phyloP scores from a whole-genome alignment of 2,797 vertebrate genomes.

The Mus spretus region DNA sequence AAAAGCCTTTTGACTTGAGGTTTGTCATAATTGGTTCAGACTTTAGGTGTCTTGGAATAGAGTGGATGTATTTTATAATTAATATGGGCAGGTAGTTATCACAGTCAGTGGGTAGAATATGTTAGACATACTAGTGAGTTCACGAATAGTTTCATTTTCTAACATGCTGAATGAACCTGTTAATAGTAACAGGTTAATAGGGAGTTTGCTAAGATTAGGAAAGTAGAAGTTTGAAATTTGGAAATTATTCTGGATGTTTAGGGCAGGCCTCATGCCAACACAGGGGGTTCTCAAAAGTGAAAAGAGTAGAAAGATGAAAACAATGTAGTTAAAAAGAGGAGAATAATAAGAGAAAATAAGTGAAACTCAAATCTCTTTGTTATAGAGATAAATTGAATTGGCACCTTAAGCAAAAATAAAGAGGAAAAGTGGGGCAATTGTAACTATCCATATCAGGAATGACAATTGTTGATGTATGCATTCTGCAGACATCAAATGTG shows the following conservation, averaged over 20 bases:
- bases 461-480: not conserved
- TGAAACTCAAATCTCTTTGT: not conserved
- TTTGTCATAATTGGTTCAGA: not conserved
- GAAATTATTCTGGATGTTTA: not conserved
- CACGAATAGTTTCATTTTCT: not conserved
- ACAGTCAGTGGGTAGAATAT: not conserved
- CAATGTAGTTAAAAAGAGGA: slow-evolving; percentile 2
- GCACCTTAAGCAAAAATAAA: slow-evolving; percentile 18
- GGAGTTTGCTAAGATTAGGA: not conserved
- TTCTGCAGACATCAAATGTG: not conserved
- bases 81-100: not conserved
- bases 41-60: not conserved
- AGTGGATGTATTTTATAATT: not conserved
- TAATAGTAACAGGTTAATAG: not conserved
- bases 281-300: not conserved
- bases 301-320: not conserved
- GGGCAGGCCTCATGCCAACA: not conserved
- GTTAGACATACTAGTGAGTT: not conserved
- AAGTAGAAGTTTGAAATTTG: slow-evolving; percentile 44
- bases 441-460: slow-evolving; percentile 27
- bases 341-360: not conserved
- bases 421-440: not conserved
- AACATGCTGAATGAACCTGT: not conserved
- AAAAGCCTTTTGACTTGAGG: slow-evolving; percentile 40
- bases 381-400: not conserved